phyloP scores from a whole-genome alignment of 2,797 vertebrate species.

The Cossypha niveicapilla region DNA sequence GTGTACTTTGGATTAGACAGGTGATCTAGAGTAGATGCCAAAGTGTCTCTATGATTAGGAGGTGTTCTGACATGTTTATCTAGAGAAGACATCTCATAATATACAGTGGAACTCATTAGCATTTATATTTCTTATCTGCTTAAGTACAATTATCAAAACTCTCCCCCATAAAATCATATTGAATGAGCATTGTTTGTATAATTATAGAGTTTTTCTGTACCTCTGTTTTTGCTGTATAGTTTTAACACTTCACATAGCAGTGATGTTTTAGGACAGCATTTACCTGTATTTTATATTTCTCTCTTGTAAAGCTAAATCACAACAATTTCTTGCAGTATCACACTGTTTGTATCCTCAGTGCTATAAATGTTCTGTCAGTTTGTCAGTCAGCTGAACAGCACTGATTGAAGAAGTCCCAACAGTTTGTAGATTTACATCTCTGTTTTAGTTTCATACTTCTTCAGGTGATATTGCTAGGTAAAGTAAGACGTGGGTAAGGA shows the following conservation, averaged over 20 bases:
- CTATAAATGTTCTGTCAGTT: not conserved
- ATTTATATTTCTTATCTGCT: conserved; percentile 68
- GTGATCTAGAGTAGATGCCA: conserved; percentile 50
- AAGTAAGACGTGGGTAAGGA: not conserved
- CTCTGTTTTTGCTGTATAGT: not conserved
- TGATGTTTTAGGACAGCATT: not conserved
- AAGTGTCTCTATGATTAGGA: conserved; percentile 42
- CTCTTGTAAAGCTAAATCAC: not conserved
- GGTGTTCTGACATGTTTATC: conserved; percentile 69
- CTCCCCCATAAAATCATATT: conserved; percentile 16
- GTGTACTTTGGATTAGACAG: conserved; percentile 56
- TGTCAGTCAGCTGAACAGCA: not conserved
- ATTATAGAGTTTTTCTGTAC: not conserved
- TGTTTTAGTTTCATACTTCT: not conserved
- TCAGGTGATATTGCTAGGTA: not conserved
- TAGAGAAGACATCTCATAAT: conserved; percentile 67
- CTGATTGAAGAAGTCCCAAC: not conserved
- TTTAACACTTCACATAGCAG: not conserved
- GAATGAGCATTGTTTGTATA: conserved; percentile 35
- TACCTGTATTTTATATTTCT: not conserved
- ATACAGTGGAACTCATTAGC: conserved; percentile 60
- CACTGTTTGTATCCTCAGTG: not conserved
- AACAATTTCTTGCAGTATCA: not conserved
- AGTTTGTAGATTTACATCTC: not conserved
- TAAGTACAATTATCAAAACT: conserved; percentile 58